These are phyloP conservation scores for Oenanthe melanoleuca DNA, from an alignment of 2,113 vertebrate species.

Conservation along the genomic window DNA sequence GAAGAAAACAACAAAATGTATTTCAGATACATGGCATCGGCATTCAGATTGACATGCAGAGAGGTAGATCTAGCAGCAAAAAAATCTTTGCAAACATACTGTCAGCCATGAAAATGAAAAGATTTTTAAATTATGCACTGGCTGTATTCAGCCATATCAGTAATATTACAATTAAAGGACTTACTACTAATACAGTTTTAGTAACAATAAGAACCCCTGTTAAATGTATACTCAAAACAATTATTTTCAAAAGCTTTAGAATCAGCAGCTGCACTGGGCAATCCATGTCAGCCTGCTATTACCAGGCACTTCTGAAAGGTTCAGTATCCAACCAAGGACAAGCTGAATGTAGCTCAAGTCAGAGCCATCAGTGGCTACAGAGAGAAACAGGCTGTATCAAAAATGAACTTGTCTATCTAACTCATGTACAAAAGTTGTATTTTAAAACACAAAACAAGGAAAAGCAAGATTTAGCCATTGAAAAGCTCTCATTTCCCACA, in stretches of 20 bases:
- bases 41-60: background rate
- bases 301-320: background rate
- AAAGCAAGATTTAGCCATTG: background rate
- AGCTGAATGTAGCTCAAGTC: background rate
- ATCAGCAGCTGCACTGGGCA: background rate
- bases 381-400: background rate
- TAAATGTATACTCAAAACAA: background rate
- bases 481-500: background rate
- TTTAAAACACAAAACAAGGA: background rate
- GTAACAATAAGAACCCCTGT: background rate
- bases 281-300: background rate
- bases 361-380: background rate
- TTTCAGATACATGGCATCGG: background rate
- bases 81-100: background rate
- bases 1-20: background rate
- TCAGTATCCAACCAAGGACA: background rate
- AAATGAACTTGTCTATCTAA: background rate
- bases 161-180: background rate
- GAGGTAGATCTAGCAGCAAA: background rate
- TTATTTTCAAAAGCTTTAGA: background rate
- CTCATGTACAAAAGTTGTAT: background rate
- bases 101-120: background rate
- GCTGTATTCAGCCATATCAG: background rate
- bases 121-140: background rate
- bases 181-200: background rate